Evolutionary conservation across 2,113 vertebrate species (phyloP).

Genomic region (Ceyx cyanopectus): DNA sequence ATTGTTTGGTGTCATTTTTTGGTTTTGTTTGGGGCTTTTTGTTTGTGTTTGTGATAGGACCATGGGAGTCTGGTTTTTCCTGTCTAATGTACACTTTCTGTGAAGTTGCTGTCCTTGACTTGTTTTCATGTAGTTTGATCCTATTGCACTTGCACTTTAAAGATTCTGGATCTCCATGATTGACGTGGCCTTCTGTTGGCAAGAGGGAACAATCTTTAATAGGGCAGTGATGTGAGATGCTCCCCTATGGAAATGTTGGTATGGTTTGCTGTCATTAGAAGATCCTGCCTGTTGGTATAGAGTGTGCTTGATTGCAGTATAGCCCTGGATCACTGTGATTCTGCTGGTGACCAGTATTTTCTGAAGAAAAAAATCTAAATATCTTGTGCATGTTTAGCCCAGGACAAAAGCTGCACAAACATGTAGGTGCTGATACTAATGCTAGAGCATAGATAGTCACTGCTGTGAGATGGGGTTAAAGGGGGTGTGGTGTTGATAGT

Average conservation of each 20-base stretch:
- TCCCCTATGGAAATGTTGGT: rapidly evolving
- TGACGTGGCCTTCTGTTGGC: background rate
- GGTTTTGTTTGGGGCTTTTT: no score
- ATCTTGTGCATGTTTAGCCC: background rate
- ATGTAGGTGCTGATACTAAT: background rate
- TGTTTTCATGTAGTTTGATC: background rate
- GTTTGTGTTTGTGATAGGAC: background rate
- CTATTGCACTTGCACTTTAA: background rate
- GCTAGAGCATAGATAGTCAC: no score
- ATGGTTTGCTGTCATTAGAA: background rate
- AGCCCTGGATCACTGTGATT: background rate
- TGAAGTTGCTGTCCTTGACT: background rate
- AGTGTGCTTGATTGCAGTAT: no score
- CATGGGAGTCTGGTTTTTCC: background rate
- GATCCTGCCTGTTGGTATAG: background rate
- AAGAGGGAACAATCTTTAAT: no score
- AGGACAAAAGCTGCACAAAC: background rate
- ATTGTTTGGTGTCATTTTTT: background rate
- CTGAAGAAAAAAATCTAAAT: background rate
- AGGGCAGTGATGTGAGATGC: background rate
- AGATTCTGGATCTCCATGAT: background rate
- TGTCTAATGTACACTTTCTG: rapidly evolving
- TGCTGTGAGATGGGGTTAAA: background rate
- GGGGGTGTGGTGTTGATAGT: background rate
- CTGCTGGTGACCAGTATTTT: background rate